phyloP scores from a whole-genome alignment of 1,140 invertebrate genomes.

The Macrosteles quadrilineatus region DNA sequence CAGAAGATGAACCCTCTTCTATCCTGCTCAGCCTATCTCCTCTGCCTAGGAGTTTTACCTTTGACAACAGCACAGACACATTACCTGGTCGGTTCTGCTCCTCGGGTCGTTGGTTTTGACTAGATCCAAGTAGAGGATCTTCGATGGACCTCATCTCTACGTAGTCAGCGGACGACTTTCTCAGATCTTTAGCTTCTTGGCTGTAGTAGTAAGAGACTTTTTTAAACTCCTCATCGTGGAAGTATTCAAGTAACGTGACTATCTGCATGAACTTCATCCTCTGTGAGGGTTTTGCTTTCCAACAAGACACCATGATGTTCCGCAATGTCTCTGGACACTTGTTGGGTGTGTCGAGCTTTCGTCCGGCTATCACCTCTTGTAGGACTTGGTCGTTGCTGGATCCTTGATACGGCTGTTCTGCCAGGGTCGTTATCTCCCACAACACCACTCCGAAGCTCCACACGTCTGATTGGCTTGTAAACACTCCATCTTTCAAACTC shows the following conservation, averaged over 20 bases:
- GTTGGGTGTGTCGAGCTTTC: conserved; percentile 87
- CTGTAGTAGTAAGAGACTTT: conserved; percentile 61
- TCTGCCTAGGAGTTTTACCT: no score
- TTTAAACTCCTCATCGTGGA: conserved; percentile 44
- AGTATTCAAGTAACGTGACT: conserved; percentile 62
- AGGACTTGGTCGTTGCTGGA: conserved; percentile 74
- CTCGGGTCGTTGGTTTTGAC: no score
- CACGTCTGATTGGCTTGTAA: conserved; percentile 88
- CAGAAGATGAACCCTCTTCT: no score
- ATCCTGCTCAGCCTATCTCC: no score
- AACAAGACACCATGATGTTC: conserved; percentile 84
- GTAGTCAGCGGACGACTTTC: conserved; percentile 35
- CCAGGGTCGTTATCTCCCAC: conserved; percentile 98
- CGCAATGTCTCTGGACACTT: conserved; percentile 90
- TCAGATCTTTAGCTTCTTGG: neutral
- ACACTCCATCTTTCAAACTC: conserved; percentile 92
- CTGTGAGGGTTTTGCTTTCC: conserved; percentile 73
- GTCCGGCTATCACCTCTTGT: conserved; percentile 84
- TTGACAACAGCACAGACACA: no score
- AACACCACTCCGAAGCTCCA: conserved; percentile 97
- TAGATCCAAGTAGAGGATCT: conserved; percentile 36
- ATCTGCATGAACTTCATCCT: conserved; percentile 85
- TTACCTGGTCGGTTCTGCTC: no score
- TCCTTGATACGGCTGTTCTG: conserved; percentile 94
- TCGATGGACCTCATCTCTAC: conserved; percentile 49